Conservation (phyloP, 2,797 vertebrate species). For the Spondyliosoma cantharus region DNA sequence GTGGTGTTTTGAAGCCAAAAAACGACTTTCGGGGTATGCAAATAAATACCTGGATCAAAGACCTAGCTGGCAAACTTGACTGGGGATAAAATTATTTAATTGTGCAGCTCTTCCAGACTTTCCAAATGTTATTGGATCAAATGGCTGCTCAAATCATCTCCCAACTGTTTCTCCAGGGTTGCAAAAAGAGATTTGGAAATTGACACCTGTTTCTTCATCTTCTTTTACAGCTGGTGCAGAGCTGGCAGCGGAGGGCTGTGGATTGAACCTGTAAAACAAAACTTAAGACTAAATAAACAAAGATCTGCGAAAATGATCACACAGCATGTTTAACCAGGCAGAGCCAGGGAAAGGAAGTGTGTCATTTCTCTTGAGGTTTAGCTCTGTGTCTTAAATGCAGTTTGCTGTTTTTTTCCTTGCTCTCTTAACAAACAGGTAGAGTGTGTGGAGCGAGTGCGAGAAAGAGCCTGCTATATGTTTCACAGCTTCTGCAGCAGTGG, state of each 20-base stretch:
- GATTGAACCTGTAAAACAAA: constrained; percentile 4
- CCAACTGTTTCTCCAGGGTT: not conserved
- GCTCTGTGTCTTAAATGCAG: not conserved
- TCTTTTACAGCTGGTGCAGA: not conserved
- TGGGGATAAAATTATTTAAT: no score
- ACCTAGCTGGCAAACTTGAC: no score
- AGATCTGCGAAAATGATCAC: not conserved
- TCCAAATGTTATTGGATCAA: no score
- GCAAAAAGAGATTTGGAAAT: not conserved
- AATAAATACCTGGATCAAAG: no score
- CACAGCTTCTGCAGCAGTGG: not conserved
- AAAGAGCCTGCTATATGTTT: not conserved
- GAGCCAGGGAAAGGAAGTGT: not conserved
- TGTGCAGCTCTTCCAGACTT: no score
- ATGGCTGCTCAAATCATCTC: not conserved
- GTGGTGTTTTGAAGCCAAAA: no score
- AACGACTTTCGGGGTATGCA: no score
- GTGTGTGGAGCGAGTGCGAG: not conserved
- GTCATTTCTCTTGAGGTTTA: not conserved
- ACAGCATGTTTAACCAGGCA: not conserved
- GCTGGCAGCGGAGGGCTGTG: constrained; percentile 6
- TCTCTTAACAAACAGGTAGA: not conserved
- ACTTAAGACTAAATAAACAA: not conserved
- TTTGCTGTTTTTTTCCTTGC: not conserved
- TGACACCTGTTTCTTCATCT: not conserved